phyloP scores from a whole-genome alignment of 1,140 invertebrate genomes.

The Hylyphantes graminicola region DNA sequence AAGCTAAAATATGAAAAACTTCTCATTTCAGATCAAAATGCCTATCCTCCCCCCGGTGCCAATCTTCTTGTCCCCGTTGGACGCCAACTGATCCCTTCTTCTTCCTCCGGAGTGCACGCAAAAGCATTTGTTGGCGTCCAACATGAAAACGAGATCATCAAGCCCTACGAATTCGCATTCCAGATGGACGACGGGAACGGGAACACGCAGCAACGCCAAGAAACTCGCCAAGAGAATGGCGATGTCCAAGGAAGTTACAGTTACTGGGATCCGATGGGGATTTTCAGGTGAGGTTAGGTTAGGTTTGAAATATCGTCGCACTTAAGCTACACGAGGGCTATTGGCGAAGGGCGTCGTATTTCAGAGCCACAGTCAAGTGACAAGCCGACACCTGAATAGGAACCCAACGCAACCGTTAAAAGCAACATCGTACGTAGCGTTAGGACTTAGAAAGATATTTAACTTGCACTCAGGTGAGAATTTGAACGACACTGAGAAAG shows the following conservation, averaged over 20 bases:
- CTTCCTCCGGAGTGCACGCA: background rate
- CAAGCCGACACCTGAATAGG: too few species aligned
- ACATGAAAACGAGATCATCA: background rate
- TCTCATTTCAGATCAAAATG: slow-evolving; percentile 16
- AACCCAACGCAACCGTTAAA: too few species aligned
- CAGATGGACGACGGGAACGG: slow-evolving; percentile 40
- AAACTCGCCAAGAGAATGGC: slow-evolving; percentile 60
- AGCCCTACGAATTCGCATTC: slow-evolving; percentile 38
- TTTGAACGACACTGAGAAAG: too few species aligned
- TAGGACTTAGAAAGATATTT: too few species aligned
- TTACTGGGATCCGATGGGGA: slow-evolving; percentile 60
- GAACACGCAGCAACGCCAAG: slow-evolving; percentile 55
- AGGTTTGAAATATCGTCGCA: too few species aligned
- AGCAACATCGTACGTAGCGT: too few species aligned
- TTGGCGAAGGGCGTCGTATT: too few species aligned
- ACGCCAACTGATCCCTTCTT: background rate
- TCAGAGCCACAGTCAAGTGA: too few species aligned
- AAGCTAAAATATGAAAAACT: background rate
- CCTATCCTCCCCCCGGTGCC: background rate
- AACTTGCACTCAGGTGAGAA: too few species aligned
- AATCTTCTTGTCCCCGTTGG: slow-evolving; percentile 13
- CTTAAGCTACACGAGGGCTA: too few species aligned
- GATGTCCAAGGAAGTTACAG: slow-evolving; percentile 61
- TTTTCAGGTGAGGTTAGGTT: slow-evolving; percentile 24
- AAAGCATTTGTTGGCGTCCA: background rate